Evolutionary conservation across 92 coral and sea anemone species (phyloP).

Genomic region (Paragorgia papillata): DNA sequence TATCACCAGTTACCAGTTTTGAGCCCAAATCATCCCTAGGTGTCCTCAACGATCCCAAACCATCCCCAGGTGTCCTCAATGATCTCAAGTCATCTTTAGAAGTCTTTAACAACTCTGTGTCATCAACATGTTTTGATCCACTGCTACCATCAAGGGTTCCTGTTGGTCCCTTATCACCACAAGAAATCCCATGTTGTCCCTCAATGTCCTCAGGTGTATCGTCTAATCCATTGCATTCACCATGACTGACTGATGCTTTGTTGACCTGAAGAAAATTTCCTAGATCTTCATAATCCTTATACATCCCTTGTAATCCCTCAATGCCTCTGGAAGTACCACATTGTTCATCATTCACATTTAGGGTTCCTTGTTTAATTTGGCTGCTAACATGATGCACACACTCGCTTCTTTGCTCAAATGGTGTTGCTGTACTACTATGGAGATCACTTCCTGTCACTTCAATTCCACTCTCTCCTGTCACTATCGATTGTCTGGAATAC

Average conservation of each 20-base stretch:
- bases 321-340: background rate
- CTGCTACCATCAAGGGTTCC: background rate
- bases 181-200: background rate
- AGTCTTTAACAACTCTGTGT: background rate
- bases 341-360: background rate
- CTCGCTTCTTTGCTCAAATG: conserved; percentile 25
- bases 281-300: background rate
- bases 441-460: conserved; percentile 43
- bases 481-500: conserved; percentile 3
- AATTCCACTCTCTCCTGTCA: conserved; percentile 26
- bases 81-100: background rate
- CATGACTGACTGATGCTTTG: background rate
- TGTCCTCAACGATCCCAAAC: background rate
- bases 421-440: conserved; percentile 34
- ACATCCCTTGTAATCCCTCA: background rate
- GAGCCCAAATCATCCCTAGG: background rate
- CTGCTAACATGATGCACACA: background rate
- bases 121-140: background rate
- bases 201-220: background rate
- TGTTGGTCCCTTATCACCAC: background rate
- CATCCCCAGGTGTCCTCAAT: background rate
- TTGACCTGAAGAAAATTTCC: background rate
- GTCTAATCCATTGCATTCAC: background rate
- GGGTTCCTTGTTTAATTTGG: background rate
- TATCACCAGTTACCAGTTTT: background rate